Percentiles rank a stretch among this genome's conserved stretches.
Conservation (phyloP, 2,888 invertebrate species). For the Aleiodes alternator region DNA sequence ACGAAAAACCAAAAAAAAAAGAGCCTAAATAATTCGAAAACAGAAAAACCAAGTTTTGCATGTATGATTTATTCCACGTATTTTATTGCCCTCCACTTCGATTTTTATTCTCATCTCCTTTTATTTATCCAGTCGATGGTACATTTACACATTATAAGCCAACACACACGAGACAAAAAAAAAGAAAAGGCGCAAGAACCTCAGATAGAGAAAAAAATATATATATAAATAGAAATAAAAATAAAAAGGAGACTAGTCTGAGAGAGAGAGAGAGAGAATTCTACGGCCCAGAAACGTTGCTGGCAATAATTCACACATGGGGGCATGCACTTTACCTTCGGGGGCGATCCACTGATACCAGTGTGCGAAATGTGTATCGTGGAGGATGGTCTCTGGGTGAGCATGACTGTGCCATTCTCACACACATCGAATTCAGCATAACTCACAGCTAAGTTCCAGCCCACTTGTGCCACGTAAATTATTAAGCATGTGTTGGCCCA, state of each 20-base stretch:
- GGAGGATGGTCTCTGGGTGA: conserved; percentile 31
- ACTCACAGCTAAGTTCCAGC: conserved; percentile 67
- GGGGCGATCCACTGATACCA: conserved; percentile 49
- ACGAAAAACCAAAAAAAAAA: too few relatives aligned
- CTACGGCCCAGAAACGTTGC: conserved; percentile 62
- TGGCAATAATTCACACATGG: conserved; percentile 66
- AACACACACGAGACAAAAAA: too few relatives aligned
- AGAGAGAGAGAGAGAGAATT: conserved; percentile 47
- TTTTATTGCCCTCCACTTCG: not conserved
- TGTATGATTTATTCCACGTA: not conserved
- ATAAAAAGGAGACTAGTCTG: not conserved
- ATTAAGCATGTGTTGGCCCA: conserved; percentile 67
- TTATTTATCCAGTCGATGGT: not conserved
- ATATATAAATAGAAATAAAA: conserved; percentile 34
- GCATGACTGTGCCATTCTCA: conserved; percentile 41
- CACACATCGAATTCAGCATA: conserved; percentile 62
- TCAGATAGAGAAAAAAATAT: not conserved
- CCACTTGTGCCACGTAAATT: conserved; percentile 69
- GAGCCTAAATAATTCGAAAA: too few relatives aligned
- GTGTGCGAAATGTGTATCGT: conserved; percentile 47
- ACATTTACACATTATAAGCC: too few relatives aligned
- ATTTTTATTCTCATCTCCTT: not conserved
- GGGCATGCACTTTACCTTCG: conserved; percentile 57
- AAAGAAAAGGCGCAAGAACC: too few relatives aligned
- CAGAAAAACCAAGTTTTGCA: not conserved